Base-by-base conservation (phyloP, 2,888 invertebrate genomes). In the Mantis religiosa region DNA sequence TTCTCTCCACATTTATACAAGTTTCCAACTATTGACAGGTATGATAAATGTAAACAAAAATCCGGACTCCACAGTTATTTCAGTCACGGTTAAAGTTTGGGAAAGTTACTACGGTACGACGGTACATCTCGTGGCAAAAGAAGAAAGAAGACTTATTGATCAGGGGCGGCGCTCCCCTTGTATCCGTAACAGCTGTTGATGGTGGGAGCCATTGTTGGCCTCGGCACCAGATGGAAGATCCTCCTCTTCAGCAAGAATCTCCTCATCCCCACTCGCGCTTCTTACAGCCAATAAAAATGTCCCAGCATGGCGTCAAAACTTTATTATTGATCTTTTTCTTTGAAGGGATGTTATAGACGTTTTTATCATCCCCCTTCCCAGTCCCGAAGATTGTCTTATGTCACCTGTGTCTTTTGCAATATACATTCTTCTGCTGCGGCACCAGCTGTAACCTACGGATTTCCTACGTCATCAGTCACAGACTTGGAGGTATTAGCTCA, bases 281-380 rank as follows among this genome's bases (percentile, higher is more conserved):
- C 82, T 87, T 87, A 87, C 87, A 87, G 82, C 87, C 87, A 87
- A 87, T 87, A 87, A 87, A 87, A 87, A 87, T 82, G 28, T 82
- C 87, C 87, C 87, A 87, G 82, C 87, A 87, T 87, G 87, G 87
- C 87, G 82, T 87, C 87, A 87, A 82, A 87, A 87, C 87, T 87
- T 82, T 87, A 82, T 87, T 87, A 87, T 87, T 87, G 87, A 87
- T 87, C 86, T 71, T 34, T 28, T 82, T 54, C 34, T 87, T 25
- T 71, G 54, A 71, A 71, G 54, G 54, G 54, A 71, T 20, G 54
- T 71, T 71, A 71, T 71, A 71, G 54, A 71, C 54, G 54, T 71
- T 71, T 71, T 71, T 71, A 71, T 71, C 25, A 20, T 71, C 54
- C 54, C 54, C 54, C 54, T 71, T 71, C 54, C 25, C 54, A 71